A percentile compares a stretch with the other conserved stretches of the same genome.
Conservation (phyloP, 2,888 invertebrate genomes). For the Myopa tessellatipennis region DNA sequence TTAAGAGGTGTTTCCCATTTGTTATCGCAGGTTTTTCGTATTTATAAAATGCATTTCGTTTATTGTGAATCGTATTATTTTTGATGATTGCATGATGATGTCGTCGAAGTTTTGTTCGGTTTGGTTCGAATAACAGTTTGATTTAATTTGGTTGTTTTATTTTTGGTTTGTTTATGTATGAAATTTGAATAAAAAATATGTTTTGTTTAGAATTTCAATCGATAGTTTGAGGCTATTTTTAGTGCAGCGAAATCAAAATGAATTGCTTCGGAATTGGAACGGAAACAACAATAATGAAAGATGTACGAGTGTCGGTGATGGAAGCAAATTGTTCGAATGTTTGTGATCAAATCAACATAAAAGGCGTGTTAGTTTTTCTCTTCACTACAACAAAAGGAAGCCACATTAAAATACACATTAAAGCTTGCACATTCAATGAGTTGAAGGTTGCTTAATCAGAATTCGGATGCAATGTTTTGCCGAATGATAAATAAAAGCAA, state of each 20-base stretch:
- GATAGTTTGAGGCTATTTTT: constrained; percentile 19
- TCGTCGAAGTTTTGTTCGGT: constrained; percentile 37
- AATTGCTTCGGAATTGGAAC: constrained; percentile 14
- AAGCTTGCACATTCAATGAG: constrained; percentile 32
- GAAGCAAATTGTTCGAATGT: background rate
- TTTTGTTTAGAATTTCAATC: constrained; percentile 46
- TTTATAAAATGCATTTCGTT: constrained; percentile 44
- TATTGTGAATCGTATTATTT: constrained; percentile 42
- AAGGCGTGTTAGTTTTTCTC: background rate
- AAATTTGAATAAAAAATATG: constrained; percentile 50
- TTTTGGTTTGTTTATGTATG: constrained; percentile 48
- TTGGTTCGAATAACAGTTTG: constrained; percentile 23
- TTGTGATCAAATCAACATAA: background rate
- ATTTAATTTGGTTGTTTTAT: constrained; percentile 31
- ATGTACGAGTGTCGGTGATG: background rate
- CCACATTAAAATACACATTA: constrained; percentile 30
- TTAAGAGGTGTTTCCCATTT: background rate
- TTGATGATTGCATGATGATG: constrained; percentile 44
- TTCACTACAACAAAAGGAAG: constrained; percentile 12
- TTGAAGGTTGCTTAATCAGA: constrained; percentile 16
- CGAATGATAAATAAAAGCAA: constrained; percentile 23
- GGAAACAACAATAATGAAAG: constrained; percentile 8
- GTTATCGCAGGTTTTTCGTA: constrained; percentile 30
- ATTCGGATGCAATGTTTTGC: constrained; percentile 31
- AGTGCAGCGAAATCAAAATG: constrained; percentile 30